phyloP scores from a whole-genome alignment of 2,888 invertebrate genomes.

The Nysson spinosus region DNA sequence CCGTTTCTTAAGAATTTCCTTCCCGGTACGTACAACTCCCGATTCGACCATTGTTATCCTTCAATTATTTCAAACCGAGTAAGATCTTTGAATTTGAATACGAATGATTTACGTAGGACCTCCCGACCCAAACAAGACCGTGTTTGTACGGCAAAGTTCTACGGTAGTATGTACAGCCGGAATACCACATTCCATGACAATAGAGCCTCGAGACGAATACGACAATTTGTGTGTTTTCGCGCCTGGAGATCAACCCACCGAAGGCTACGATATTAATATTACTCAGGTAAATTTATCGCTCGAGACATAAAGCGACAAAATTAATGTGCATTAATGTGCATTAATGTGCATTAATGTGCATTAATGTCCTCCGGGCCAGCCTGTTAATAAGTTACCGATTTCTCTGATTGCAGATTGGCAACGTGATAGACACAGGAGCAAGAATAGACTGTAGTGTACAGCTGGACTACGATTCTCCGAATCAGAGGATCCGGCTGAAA shows the following conservation, averaged over 20 bases:
- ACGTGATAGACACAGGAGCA: slow-evolving; percentile 79
- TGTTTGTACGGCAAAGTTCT: slow-evolving; percentile 89
- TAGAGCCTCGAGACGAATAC: slow-evolving; percentile 95
- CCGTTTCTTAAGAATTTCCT: slow-evolving; percentile 91
- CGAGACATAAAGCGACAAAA: too few relatives aligned
- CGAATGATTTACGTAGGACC: slow-evolving; percentile 79
- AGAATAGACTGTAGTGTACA: slow-evolving; percentile 79
- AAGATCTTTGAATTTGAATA: not conserved
- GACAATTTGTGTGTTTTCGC: slow-evolving; percentile 88
- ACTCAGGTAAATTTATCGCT: slow-evolving; percentile 76
- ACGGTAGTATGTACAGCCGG: slow-evolving; percentile 91
- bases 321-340: too few relatives aligned
- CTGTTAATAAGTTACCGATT: too few relatives aligned
- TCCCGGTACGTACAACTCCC: slow-evolving; percentile 81
- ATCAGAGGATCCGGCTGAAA: slow-evolving; percentile 87
- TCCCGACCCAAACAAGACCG: slow-evolving; percentile 89
- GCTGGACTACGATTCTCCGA: slow-evolving; percentile 87
- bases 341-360: too few relatives aligned
- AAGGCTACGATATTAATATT: slow-evolving; percentile 78
- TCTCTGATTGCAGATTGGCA: slow-evolving; percentile 80
- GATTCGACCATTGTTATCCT: too few relatives aligned
- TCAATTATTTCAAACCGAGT: not conserved
- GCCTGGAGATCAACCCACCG: slow-evolving; percentile 81
- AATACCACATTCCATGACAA: slow-evolving; percentile 86
- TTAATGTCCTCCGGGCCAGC: too few relatives aligned